Conservation (phyloP, 2,888 invertebrate genomes). For the Harmothoe impar region DNA sequence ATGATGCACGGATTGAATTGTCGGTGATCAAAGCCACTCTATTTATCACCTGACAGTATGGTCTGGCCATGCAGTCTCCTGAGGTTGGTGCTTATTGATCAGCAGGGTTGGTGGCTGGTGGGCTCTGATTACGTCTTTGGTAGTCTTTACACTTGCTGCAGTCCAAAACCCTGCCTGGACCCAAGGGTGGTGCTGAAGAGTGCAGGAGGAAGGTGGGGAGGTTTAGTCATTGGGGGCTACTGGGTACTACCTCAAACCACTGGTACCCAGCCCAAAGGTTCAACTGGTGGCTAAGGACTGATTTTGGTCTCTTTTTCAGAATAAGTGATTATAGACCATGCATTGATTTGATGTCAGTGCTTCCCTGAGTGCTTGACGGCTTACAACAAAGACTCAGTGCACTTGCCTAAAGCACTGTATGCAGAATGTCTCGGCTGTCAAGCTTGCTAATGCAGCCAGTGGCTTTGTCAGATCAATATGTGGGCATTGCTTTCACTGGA, state of each 20-base stretch:
- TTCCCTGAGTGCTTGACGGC: neutral
- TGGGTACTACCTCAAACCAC: neutral
- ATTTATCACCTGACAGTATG: too few relatives aligned
- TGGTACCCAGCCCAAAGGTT: neutral
- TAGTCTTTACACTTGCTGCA: neutral
- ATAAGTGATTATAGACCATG: neutral
- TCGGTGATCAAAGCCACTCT: too few relatives aligned
- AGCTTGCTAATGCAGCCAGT: too few relatives aligned
- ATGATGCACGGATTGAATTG: too few relatives aligned
- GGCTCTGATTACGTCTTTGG: conserved; percentile 9
- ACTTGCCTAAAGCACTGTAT: too few relatives aligned
- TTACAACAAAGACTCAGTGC: neutral
- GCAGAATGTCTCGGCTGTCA: too few relatives aligned
- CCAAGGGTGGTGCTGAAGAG: neutral
- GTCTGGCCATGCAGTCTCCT: too few relatives aligned
- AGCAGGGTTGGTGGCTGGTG: neutral
- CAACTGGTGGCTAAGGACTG: neutral
- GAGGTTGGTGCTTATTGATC: neutral
- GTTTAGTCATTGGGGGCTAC: too few relatives aligned
- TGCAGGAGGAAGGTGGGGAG: too few relatives aligned
- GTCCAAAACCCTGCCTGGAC: neutral
- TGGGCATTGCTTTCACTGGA: too few relatives aligned
- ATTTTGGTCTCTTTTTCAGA: neutral
- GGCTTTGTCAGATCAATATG: too few relatives aligned
- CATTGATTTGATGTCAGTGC: neutral